phyloP scores from a whole-genome alignment of 1,140 invertebrate species.

The Bombus turneri region DNA sequence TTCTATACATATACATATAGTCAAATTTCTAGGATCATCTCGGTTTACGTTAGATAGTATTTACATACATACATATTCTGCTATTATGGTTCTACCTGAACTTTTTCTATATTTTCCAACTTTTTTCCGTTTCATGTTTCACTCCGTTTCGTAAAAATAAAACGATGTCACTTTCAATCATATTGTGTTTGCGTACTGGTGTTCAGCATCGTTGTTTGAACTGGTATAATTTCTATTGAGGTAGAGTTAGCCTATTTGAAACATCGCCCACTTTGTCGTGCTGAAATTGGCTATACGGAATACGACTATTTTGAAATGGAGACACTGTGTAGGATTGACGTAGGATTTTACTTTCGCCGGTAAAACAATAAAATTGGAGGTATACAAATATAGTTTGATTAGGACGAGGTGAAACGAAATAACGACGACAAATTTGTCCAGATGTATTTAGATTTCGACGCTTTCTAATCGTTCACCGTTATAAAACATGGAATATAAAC shows the following conservation, averaged over 20 bases:
- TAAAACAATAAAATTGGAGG: slow-evolving; percentile 59
- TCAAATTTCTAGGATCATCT: background rate
- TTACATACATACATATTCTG: background rate
- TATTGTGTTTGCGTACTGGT: too few relatives aligned
- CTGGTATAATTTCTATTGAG: slow-evolving; percentile 12
- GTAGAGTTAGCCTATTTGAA: background rate
- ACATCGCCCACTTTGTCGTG: slow-evolving; percentile 21
- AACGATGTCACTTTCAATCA: background rate
- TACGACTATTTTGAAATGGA: slow-evolving; percentile 54
- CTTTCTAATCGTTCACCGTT: background rate
- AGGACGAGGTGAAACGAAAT: background rate
- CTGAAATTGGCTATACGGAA: slow-evolving; percentile 38
- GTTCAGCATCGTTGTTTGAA: background rate
- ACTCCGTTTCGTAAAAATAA: too few relatives aligned
- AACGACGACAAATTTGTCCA: background rate
- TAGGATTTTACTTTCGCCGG: slow-evolving; percentile 55
- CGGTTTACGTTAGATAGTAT: background rate
- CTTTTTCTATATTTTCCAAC: too few relatives aligned
- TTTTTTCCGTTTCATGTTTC: too few relatives aligned
- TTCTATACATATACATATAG: background rate
- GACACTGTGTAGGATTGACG: slow-evolving; percentile 40
- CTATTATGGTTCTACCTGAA: too few relatives aligned
- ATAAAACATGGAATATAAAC: background rate
- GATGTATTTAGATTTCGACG: background rate
- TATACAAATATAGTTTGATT: slow-evolving; percentile 27